Evolutionary conservation across 2,888 invertebrate genomes (phyloP), one percentile per base, ranked within the genome.

Genomic region (Serripes groenlandicus): DNA sequence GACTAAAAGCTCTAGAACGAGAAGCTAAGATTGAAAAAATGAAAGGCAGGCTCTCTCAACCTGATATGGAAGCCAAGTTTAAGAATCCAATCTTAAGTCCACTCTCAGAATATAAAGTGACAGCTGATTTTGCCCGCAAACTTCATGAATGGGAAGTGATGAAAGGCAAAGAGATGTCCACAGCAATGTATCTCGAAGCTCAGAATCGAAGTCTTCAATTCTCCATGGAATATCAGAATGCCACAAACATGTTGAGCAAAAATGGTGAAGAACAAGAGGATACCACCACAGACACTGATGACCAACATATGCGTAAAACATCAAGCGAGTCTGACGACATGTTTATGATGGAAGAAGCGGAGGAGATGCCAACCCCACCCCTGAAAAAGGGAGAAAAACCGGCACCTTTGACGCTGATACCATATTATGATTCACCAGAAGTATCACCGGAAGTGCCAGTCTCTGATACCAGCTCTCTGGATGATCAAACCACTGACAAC

Each of bases 91-190:
- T 95, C 97, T 80, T 91, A 0, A 89, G 91, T 80, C 91, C 91
- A 0, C 80, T 92, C 32, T 90, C 90, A 26, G 91, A 92, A 68
- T 91, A 92, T 60, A 92, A 96, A 5, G 97, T 98, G 88, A 98
- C 98, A 0, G 96, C 97, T 62, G 98, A 98, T 89, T 98, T 98
- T 94, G 98, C 98, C 0, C 96, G 97, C 34, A 98, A 97, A 92
- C 95, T 98, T 0, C 98, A 98, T 94, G 98, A 98, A 94, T 98
- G 98, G 98, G 93, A 94, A 78, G 97, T 90, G 35, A 83, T 91
- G 91, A 23, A 91, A 80, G 91, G 91, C 18, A 74, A 87, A 64
- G 85, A 88, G 26, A 83, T 86, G 26, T 88, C 90, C 9, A 88
- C 89, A 42, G 89, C 90, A 23, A 83, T 91, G 78, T 91, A 90